phyloP scores from a whole-genome alignment of 2,888 invertebrate genomes.

The Aleiodes alternator region DNA sequence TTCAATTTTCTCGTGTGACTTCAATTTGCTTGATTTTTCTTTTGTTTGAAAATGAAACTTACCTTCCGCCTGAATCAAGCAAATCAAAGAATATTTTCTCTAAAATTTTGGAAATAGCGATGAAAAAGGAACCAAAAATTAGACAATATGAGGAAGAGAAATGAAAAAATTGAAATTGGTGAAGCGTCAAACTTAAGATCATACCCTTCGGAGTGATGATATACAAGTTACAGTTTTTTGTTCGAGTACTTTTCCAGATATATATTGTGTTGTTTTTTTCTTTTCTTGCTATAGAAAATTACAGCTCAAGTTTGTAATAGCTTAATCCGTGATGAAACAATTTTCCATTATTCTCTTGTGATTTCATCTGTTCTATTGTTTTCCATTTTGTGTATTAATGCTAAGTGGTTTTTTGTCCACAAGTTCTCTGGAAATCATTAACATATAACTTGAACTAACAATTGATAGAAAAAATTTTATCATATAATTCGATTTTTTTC shows the following conservation, averaged over 20 bases:
- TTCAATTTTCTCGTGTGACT: slow-evolving; percentile 8
- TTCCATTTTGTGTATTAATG: slow-evolving; percentile 12
- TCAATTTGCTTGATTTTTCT: neutral
- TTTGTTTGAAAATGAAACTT: slow-evolving; percentile 21
- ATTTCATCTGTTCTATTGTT: neutral
- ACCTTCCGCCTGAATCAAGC: slow-evolving; percentile 17
- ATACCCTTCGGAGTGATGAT: neutral
- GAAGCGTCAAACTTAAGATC: neutral
- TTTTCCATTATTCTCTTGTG: slow-evolving; percentile 30
- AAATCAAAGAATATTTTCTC: slow-evolving; percentile 14
- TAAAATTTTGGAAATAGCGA: neutral
- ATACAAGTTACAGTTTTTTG: neutral
- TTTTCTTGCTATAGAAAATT: slow-evolving; percentile 53
- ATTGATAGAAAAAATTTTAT: neutral
- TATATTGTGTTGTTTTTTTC: slow-evolving; percentile 43
- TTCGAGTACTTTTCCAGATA: slow-evolving; percentile 3
- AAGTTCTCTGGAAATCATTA: too few species aligned
- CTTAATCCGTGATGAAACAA: slow-evolving; percentile 42
- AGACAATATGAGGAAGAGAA: too few species aligned
- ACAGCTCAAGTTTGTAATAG: slow-evolving; percentile 50
- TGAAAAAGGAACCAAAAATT: neutral
- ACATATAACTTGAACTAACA: slow-evolving; percentile 3
- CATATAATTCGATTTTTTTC: neutral
- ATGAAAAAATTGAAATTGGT: neutral
- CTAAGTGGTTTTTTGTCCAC: slow-evolving; percentile 10